A percentile compares a stretch with the other conserved stretches of the same genome.
phyloP scores from a whole-genome alignment of 2,888 invertebrate species.

The Syrphus vitripennis region DNA sequence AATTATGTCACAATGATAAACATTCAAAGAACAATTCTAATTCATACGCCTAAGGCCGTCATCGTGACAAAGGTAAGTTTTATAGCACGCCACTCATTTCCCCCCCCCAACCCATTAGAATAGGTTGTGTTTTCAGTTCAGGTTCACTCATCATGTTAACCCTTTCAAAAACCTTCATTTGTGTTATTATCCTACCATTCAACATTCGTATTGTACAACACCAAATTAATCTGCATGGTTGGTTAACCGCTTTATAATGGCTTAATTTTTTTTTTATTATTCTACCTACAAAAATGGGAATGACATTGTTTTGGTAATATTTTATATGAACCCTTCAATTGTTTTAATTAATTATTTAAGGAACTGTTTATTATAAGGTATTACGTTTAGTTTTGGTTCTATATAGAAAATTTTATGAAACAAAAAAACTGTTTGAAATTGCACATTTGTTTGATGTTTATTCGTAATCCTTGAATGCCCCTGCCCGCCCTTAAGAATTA shows the following conservation, averaged over 20 bases:
- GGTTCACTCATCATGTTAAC: conserved; percentile 5
- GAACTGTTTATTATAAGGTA: not conserved
- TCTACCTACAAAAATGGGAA: conserved; percentile 14
- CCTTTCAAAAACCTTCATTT: not conserved
- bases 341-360: conserved; percentile 22
- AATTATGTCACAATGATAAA: not conserved
- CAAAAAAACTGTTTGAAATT: not conserved
- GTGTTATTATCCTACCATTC: conserved; percentile 9
- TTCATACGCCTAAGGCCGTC: not conserved
- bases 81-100: not conserved
- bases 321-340: conserved; percentile 46
- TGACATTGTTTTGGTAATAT: conserved; percentile 35
- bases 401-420: not conserved
- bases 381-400: not conserved
- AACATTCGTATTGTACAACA: conserved; percentile 25
- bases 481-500: not conserved
- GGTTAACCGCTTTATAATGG: conserved; percentile 59
- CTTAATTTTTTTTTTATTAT: conserved; percentile 31
- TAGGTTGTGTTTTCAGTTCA: not conserved
- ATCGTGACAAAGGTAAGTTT: conserved; percentile 23
- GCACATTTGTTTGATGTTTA: conserved; percentile 6
- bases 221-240: conserved; percentile 57
- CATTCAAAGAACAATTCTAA: not conserved
- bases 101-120: not conserved
- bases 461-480: not conserved